Percentiles rank a stretch among this genome's conserved stretches.
Conservation (phyloP, 2,113 vertebrate genomes). For the Daubentonia madagascariensis region DNA sequence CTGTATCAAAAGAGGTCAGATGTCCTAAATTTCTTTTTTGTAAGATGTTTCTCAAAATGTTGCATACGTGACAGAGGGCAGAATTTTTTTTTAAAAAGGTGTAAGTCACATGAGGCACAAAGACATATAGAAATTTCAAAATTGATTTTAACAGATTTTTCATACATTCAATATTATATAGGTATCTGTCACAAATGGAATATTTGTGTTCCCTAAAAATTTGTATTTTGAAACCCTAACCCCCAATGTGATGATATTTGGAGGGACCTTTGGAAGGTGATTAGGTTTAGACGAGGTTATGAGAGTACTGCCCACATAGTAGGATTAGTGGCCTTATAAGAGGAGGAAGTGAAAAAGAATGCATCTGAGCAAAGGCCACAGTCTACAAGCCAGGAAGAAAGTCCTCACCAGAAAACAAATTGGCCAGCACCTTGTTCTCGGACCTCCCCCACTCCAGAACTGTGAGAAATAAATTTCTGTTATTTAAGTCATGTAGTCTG, state of each 20-base stretch:
- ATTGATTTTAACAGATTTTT: neutral
- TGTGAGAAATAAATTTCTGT: neutral
- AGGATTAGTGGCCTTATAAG: neutral
- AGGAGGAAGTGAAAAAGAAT: neutral
- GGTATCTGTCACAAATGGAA: neutral
- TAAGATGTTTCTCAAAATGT: neutral
- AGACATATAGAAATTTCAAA: neutral
- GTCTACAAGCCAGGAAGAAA: neutral
- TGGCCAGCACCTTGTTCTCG: neutral
- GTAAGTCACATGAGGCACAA: neutral
- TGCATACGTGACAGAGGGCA: neutral
- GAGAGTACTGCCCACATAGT: neutral
- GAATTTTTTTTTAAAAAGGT: neutral
- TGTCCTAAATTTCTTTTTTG: neutral
- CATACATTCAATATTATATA: neutral
- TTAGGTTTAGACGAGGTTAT: neutral
- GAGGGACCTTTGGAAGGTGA: neutral
- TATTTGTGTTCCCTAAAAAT: neutral
- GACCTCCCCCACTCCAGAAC: neutral
- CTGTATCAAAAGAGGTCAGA: neutral
- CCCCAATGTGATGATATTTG: neutral
- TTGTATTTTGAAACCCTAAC: neutral
- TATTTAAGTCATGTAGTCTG: neutral
- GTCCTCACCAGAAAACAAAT: neutral
- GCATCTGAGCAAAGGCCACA: neutral